These are phyloP conservation scores for Eupithecia centaureata DNA, from an alignment of 2,888 invertebrate species.

Conservation along the genomic window DNA sequence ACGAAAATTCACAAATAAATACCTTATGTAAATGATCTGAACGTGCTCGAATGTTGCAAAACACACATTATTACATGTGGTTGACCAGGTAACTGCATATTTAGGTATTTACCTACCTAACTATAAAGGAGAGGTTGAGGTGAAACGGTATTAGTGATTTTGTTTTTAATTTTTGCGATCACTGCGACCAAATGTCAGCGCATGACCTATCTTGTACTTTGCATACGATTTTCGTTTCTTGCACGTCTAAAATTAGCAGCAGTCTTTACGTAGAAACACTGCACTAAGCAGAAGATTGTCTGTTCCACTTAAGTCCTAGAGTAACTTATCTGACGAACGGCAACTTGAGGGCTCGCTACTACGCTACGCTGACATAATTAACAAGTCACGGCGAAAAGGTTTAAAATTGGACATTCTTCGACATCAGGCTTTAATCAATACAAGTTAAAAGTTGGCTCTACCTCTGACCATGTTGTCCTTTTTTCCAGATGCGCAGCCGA, in stretches of 20 bases:
- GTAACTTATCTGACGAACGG: neutral
- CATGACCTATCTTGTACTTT: neutral
- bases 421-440: neutral
- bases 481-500: conserved; percentile 55
- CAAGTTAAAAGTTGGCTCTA: too few relatives aligned
- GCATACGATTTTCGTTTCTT: neutral
- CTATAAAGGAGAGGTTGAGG: neutral
- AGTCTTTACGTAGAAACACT: neutral
- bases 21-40: conserved; percentile 25
- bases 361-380: neutral
- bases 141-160: neutral
- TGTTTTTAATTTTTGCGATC: neutral
- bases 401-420: neutral
- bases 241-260: neutral
- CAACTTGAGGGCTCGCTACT: neutral
- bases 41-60: conserved; percentile 27
- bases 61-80: conserved; percentile 7
- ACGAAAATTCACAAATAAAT: conserved; percentile 26
- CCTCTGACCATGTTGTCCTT: conserved; percentile 19
- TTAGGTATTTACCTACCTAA: neutral
- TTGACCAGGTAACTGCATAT: conserved; percentile 13
- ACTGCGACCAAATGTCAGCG: neutral
- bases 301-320: neutral
- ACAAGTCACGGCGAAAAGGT: neutral
- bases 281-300: neutral